Evolutionary conservation across 2,113 vertebrate genomes (phyloP).

Genomic region (Lontra canadensis): DNA sequence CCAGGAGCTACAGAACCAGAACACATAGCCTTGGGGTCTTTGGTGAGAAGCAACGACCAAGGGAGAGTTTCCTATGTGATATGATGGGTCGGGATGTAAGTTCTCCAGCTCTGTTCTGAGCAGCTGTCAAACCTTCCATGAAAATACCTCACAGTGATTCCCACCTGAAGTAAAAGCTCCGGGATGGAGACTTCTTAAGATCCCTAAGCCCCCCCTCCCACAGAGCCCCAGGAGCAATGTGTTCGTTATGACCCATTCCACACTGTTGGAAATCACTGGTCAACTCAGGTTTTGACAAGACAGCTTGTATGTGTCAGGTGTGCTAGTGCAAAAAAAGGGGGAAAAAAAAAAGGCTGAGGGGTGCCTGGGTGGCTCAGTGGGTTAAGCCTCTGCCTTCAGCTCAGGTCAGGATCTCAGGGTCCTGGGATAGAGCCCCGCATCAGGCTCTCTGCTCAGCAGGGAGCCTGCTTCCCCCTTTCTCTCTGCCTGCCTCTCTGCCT

Average conservation of each 20-base stretch:
- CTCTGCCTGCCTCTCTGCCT: too few species aligned
- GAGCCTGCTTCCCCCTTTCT: too few species aligned
- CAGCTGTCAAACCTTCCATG: background rate
- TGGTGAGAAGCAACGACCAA: background rate
- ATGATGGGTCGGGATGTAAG: background rate
- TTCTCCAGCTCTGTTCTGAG: background rate
- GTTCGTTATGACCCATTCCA: too few species aligned
- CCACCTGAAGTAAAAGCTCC: background rate
- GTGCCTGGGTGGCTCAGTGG: too few species aligned
- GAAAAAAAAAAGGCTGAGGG: background rate
- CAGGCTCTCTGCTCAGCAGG: too few species aligned
- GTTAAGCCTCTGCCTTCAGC: too few species aligned
- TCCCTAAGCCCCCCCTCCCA: accelerated
- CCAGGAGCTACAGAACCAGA: accelerated
- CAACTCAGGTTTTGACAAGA: background rate
- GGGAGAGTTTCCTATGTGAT: background rate
- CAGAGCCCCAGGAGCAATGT: background rate
- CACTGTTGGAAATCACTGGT: background rate
- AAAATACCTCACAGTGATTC: background rate
- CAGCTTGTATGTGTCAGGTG: background rate
- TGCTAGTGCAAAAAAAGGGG: background rate
- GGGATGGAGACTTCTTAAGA: background rate
- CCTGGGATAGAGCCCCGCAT: too few species aligned
- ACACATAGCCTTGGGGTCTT: accelerated
- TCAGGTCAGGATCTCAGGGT: too few species aligned